phyloP scores from a whole-genome alignment of 2,113 vertebrate species.

The Nerophis lumbriciformis region DNA sequence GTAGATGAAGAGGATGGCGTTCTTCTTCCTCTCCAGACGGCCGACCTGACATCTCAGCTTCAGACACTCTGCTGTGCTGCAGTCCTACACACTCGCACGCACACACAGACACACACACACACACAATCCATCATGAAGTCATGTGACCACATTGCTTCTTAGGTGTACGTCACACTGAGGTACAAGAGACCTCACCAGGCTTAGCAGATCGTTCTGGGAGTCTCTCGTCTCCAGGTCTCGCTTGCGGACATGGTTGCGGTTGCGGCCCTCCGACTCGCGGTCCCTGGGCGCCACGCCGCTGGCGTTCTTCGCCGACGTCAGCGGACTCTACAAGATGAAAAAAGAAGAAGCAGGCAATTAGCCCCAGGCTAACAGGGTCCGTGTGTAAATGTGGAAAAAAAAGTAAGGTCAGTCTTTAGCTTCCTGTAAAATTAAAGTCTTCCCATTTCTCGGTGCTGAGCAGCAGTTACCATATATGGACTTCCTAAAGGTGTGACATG shows the following conservation, averaged over 20 bases:
- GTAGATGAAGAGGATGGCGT: slow-evolving; percentile 85
- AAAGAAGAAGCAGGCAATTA: neutral
- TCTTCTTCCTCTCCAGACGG: slow-evolving; percentile 85
- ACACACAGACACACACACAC: slow-evolving; percentile 15
- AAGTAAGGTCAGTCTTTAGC: no score
- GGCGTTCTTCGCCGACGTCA: slow-evolving; percentile 63
- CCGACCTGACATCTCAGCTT: slow-evolving; percentile 89
- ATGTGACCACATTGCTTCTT: no score
- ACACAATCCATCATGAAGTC: slow-evolving; percentile 5
- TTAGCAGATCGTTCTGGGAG: slow-evolving; percentile 70
- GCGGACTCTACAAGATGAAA: neutral
- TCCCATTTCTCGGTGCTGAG: no score
- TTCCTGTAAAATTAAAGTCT: no score
- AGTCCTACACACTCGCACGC: slow-evolving; percentile 73
- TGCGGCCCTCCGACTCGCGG: slow-evolving; percentile 65
- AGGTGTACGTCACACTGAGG: neutral
- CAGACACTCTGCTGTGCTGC: slow-evolving; percentile 77
- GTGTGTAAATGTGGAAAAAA: neutral
- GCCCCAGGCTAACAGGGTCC: neutral
- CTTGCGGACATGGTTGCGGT: slow-evolving; percentile 64
- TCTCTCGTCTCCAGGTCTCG: slow-evolving; percentile 72
- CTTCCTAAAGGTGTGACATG: no score
- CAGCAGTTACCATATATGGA: no score
- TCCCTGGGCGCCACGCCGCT: slow-evolving; percentile 39
- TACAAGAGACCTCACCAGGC: slow-evolving; percentile 68